These are phyloP conservation scores for Artemisiospiza belli DNA, from an alignment of 2,113 vertebrate species.

Conservation along the genomic window DNA sequence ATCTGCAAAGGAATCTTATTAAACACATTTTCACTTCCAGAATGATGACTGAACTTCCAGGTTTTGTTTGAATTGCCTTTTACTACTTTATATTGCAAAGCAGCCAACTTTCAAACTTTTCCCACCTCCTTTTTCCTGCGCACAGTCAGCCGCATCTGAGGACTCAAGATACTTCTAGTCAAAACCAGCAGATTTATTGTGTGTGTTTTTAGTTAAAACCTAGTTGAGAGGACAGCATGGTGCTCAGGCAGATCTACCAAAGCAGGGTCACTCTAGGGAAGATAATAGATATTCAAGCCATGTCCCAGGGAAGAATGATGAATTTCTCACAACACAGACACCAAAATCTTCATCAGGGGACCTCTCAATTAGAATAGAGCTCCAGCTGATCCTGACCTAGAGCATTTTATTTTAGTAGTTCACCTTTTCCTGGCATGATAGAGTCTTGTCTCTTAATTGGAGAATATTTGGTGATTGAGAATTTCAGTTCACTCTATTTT, in stretches of 20 bases:
- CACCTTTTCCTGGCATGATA: background rate
- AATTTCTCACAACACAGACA: background rate
- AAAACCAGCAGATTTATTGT: background rate
- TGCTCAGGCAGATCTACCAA: background rate
- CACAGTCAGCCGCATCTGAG: background rate
- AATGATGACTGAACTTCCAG: slow-evolving; percentile 63
- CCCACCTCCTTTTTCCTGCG: slow-evolving; percentile 12
- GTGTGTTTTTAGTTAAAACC: background rate
- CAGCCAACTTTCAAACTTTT: slow-evolving; percentile 1
- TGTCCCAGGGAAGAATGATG: background rate
- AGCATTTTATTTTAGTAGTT: background rate
- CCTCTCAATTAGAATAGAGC: background rate
- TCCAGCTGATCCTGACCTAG: background rate
- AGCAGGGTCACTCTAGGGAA: background rate
- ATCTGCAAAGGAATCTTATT: slow-evolving; percentile 70
- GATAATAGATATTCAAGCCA: background rate
- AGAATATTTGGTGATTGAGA: background rate
- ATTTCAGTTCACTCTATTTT: background rate
- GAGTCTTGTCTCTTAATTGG: background rate
- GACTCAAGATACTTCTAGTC: background rate
- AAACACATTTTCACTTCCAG: slow-evolving; percentile 64
- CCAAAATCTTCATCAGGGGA: background rate
- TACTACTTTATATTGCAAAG: background rate
- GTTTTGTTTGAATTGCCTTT: slow-evolving; percentile 55
- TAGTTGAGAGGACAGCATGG: background rate